Evolutionary conservation across 2,888 invertebrate genomes (phyloP).

Genomic region (Blastobasis lacticolella): DNA sequence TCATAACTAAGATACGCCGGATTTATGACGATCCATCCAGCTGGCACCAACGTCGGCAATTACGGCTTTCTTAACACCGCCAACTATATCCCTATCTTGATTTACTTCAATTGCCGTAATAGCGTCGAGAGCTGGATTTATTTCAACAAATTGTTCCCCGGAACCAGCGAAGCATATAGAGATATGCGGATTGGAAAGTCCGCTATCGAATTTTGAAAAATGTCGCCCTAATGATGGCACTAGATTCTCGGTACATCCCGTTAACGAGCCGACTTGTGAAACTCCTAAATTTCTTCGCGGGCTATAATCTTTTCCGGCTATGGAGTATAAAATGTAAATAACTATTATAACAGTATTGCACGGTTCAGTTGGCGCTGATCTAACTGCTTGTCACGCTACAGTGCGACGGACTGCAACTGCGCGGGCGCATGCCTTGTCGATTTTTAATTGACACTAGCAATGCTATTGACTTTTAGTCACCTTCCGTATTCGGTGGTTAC

Average conservation of each 20-base stretch:
- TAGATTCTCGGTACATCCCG: conserved; percentile 17
- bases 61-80: too few relatives aligned
- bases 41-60: too few relatives aligned
- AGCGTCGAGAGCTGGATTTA: too few relatives aligned
- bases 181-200: conserved; percentile 9
- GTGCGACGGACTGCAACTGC: conserved; percentile 14
- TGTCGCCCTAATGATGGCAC: conserved; percentile 10
- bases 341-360: conserved; percentile 32
- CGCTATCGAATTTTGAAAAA: conserved; percentile 9
- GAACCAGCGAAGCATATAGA: conserved; percentile 1
- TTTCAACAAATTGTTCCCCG: too few relatives aligned
- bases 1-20: neutral
- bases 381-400: conserved; percentile 21
- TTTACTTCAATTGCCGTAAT: too few relatives aligned
- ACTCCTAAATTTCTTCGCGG: conserved; percentile 44
- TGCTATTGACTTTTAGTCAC: neutral
- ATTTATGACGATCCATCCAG: too few relatives aligned
- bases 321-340: conserved; percentile 37
- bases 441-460: conserved; percentile 2
- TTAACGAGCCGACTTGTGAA: conserved; percentile 25
- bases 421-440: neutral
- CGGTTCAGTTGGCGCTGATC: conserved; percentile 13
- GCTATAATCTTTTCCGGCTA: conserved; percentile 48
- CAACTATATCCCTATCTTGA: too few relatives aligned
- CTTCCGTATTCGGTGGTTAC: conserved; percentile 1